phyloP scores from a whole-genome alignment of 2,888 invertebrate genomes.

The Caradrina clavipalpis region DNA sequence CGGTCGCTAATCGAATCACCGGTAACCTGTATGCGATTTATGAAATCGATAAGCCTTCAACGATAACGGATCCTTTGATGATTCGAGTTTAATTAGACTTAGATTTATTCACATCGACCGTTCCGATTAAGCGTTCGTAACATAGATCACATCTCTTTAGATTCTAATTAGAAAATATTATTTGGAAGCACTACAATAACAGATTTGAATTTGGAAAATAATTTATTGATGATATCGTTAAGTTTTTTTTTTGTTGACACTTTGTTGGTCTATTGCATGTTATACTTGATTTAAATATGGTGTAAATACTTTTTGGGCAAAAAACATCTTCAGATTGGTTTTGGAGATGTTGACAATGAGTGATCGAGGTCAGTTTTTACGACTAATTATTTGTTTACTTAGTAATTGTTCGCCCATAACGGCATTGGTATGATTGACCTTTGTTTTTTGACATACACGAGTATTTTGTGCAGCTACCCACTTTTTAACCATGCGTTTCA shows the following conservation, averaged over 20 bases:
- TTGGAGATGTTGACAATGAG: constrained; percentile 79
- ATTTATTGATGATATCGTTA: constrained; percentile 11
- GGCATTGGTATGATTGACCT: constrained; percentile 85
- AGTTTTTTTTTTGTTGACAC: constrained; percentile 4
- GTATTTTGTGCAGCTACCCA: constrained; percentile 58
- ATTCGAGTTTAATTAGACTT: constrained; percentile 73
- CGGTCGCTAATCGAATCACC: constrained; percentile 85
- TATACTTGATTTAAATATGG: constrained; percentile 33
- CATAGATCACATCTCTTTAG: constrained; percentile 65
- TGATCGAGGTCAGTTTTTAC: constrained; percentile 83
- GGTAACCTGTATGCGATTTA: constrained; percentile 83
- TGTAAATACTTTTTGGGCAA: constrained; percentile 42
- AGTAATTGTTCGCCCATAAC: constrained; percentile 83
- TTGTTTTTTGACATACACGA: constrained; percentile 70
- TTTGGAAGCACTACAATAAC: constrained; percentile 25
- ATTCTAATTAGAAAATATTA: constrained; percentile 63
- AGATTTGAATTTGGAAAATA: background rate
- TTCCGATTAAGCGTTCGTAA: constrained; percentile 59
- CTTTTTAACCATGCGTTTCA: constrained; percentile 27
- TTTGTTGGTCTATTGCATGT: constrained; percentile 29
- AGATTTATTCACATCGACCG: constrained; percentile 65
- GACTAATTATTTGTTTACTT: constrained; percentile 76
- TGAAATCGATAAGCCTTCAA: constrained; percentile 77
- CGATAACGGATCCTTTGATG: constrained; percentile 79
- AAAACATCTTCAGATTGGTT: constrained; percentile 60